Evolutionary conservation across 2,888 invertebrate species (phyloP), one percentile per base, ranked within the genome.

Genomic region (Hypsopygia costalis): DNA sequence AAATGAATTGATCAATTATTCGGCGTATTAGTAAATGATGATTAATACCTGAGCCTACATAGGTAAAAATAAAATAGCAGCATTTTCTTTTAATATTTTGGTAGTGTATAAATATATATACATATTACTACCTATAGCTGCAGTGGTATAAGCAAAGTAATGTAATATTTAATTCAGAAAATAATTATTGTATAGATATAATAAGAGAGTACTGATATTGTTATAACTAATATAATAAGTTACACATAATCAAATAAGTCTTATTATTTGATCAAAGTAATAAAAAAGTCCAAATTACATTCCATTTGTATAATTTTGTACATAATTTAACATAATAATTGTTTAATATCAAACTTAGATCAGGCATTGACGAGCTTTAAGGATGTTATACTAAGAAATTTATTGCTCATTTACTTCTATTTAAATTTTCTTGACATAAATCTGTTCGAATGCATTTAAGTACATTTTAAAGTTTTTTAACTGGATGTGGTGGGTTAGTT

Each of bases 201-300:
- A 45, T 81, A 82, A 81, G 77, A 72, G 78, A 80, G 85, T 87
- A 85, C 85, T 87, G 83, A 83, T 83, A 78, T 74, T 72, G 68
- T 75, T 78, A 79, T 69, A 69, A 63, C 60, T 68, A 69, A 58
- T 54, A 68, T 66, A 64, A 49, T 65, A 69, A 69, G 62, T 67
- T 70, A 62, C 61, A 64, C 65, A 69, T 74, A 67, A 73, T 66
- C 62, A 67, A 61, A 57, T 55, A 62, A 47, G 68, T 66, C 60
- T 66, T 63, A 25, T 8, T 72, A 73, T 68, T 75, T 72, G 61
- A 69, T 69, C 62, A 69, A 69, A 66, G 69, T 73, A 81, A 70
- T 74, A 70, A 67, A 56, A 58, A 66, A 79, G 87, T 87, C 86
- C 81, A 87, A 77, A 76, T 75, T 73, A 86, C 87, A 87, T 87